Evolutionary conservation across 2,113 vertebrate species (phyloP).

Genomic region (Acrocephalus kingi): DNA sequence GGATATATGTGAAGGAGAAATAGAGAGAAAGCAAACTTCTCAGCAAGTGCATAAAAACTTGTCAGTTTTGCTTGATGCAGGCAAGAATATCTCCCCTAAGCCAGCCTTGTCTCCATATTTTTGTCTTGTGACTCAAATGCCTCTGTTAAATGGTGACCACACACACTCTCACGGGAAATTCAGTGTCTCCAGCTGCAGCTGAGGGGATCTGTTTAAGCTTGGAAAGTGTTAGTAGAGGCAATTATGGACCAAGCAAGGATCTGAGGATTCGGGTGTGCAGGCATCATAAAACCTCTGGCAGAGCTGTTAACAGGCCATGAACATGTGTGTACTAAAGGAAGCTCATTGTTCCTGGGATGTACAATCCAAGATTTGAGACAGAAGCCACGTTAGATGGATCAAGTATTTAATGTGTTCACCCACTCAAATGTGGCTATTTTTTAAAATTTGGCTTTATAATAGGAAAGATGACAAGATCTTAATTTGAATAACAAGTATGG

Average conservation of each 20-base stretch:
- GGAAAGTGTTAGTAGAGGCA: background rate
- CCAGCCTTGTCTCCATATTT: background rate
- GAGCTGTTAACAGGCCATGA: background rate
- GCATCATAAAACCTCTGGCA: background rate
- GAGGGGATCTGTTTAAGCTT: background rate
- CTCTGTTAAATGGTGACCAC: background rate
- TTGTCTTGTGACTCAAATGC: background rate
- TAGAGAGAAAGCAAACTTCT: background rate
- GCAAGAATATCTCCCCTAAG: background rate
- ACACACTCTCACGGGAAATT: background rate
- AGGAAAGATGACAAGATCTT: background rate
- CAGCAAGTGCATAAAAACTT: background rate
- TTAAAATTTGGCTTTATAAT: background rate
- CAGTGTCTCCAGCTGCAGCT: background rate
- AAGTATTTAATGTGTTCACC: background rate
- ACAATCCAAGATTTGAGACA: background rate
- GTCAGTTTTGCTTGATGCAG: background rate
- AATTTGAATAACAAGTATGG: background rate
- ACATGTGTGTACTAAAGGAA: background rate
- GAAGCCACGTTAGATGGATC: background rate
- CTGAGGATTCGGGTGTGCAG: background rate
- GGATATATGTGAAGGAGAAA: background rate
- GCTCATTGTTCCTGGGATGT: background rate
- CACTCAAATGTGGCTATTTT: background rate
- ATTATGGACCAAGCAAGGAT: background rate